Evolutionary conservation across 2,888 invertebrate species (phyloP).

Genomic region (Lepidochitona cinerea): DNA sequence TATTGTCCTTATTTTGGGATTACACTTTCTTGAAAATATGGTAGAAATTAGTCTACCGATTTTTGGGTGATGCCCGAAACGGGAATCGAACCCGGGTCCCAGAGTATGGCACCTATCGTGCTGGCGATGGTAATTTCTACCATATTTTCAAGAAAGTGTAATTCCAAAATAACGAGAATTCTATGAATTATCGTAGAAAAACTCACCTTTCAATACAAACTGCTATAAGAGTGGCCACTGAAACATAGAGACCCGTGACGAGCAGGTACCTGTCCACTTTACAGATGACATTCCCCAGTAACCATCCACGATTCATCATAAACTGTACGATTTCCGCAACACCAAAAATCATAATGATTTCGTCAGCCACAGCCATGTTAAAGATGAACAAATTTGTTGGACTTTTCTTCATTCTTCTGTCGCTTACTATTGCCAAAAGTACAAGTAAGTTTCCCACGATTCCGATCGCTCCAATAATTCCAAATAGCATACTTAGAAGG

Average conservation of each 20-base stretch:
- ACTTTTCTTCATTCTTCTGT: constrained; percentile 44
- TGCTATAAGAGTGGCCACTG: constrained; percentile 68
- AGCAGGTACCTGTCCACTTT: constrained; percentile 63
- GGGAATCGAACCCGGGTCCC: too few species aligned
- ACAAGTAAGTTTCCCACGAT: constrained; percentile 54
- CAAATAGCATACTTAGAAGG: constrained; percentile 43
- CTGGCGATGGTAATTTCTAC: too few species aligned
- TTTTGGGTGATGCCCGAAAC: too few species aligned
- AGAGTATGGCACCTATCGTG: too few species aligned
- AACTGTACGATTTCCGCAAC: constrained; percentile 50
- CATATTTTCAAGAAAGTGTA: too few species aligned
- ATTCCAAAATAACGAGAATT: too few species aligned
- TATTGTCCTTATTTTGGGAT: too few species aligned
- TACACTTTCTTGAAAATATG: too few species aligned
- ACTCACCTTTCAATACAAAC: constrained; percentile 69
- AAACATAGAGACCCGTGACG: constrained; percentile 68
- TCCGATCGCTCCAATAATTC: constrained; percentile 49
- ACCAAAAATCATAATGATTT: constrained; percentile 51
- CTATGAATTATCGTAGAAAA: too few species aligned
- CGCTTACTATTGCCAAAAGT: constrained; percentile 45
- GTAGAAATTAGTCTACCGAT: too few species aligned
- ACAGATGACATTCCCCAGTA: constrained; percentile 51
- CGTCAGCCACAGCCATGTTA: constrained; percentile 56
- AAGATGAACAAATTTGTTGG: constrained; percentile 53
- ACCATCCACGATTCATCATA: constrained; percentile 48